Base-by-base conservation (phyloP, 2,888 invertebrate species). In the Liposcelis brunnea region DNA sequence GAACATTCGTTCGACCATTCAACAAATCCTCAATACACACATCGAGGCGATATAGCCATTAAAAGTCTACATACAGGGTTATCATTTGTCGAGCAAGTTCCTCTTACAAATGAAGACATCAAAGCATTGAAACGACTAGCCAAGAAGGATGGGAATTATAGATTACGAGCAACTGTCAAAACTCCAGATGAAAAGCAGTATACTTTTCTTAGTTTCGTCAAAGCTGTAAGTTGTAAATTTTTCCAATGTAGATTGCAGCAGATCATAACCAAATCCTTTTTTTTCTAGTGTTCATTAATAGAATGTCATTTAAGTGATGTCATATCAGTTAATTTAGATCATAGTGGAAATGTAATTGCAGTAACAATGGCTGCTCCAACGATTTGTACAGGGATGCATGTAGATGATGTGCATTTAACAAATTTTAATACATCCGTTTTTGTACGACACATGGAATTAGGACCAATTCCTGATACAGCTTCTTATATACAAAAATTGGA, bases 401-500 rank as follows among this genome's bases (percentile, higher is more conserved):
- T 61, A 1, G 49, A 62, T 3, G 61, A 60, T 44, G 66, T 66
- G 21, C 44, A 52, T 37, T 56, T 69, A 6, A 67, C 68, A 46
- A 64, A 67, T 36, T 78, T 89, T 61, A 79, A 77, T 50, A 86
- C 89, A 0, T 77, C 75, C 53, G 78, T 91, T 26, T 74, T 78
- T 54, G 73, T 91, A 1, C 75, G 79, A 52, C 79, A 84, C 57
- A 77, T 85, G 38, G 84, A 87, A 56, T 70, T 74, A 52, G 91
- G 86, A 7, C 89, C 90, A 44, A 70, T 78, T 36, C 95, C 95
- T 32, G 95, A 97, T 54, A 95, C 94, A n/a, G 83, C 89, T 38
- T 77, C 84, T 2, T 97, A 90, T 57, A 82, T 97, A 53, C 89
- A 91, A 59, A 93, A 91, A 63, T 60, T 94, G 43, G 94, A 95